These are phyloP conservation scores for Microcebus lehilahytsara DNA, from an alignment of 2,113 vertebrate genomes.

Conservation along the genomic window DNA sequence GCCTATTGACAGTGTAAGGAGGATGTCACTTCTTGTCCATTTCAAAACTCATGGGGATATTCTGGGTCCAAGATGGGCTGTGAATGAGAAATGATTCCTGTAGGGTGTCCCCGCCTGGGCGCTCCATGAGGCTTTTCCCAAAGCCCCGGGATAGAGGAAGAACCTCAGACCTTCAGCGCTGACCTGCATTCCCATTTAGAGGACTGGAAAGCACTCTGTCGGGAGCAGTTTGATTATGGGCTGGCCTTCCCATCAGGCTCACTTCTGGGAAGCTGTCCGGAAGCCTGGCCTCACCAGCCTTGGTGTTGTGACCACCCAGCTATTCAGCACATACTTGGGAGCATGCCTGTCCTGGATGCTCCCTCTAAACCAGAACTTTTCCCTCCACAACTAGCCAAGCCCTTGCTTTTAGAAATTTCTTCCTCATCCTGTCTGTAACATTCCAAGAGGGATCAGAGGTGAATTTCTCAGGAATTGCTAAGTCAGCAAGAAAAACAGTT, in stretches of 20 bases:
- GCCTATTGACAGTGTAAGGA: not conserved
- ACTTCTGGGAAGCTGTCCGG: constrained; percentile 19
- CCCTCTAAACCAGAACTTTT: constrained; percentile 17
- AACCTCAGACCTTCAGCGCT: not conserved
- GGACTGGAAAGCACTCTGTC: not conserved
- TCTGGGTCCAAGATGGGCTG: not conserved
- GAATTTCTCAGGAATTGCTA: constrained; percentile 24
- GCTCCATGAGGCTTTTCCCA: not conserved
- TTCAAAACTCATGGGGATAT: not conserved
- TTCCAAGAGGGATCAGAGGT: constrained; percentile 12
- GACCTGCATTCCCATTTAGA: not conserved
- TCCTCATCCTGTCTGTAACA: constrained; percentile 8
- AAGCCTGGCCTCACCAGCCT: not conserved
- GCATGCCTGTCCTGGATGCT: constrained; percentile 8
- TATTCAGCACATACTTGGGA: not conserved
- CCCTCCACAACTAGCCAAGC: constrained; percentile 26
- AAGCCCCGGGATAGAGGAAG: not conserved
- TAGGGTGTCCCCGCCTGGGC: not conserved
- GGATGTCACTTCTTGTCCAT: not conserved
- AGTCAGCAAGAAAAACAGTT: constrained; percentile 59
- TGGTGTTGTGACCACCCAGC: constrained; percentile 43
- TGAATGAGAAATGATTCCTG: not conserved
- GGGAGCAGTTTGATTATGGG: not conserved
- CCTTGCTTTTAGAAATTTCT: constrained; percentile 16
- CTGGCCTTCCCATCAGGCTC: not conserved